Evolutionary conservation across 1,140 invertebrate species (phyloP), one percentile per base, ranked within the genome.

Genomic region (Nymphalis io): DNA sequence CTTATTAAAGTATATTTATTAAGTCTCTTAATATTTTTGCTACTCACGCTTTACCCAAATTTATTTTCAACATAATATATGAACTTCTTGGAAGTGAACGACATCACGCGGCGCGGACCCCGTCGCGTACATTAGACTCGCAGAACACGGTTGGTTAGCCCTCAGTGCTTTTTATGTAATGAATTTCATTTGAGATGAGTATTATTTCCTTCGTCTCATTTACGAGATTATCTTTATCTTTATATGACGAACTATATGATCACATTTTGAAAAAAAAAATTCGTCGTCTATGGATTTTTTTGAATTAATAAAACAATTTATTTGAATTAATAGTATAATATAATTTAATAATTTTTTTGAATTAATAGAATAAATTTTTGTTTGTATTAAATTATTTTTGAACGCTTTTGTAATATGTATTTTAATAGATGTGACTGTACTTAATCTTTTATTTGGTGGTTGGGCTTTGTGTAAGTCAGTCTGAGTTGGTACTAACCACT

Each of bases 121-220:
- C 65, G 65, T 40, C 44, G 65, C 16, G 65, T 68, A 57, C 65
- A 68, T 68, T 68, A 68, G 57, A 68, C 44, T 61, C 40, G 15
- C 21, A 60, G 16, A n/a, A 48, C 40, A 68, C 44, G 65, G 65
- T 46, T 68, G 58, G 65, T 68, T 68, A 60, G 18, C 11, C 18
- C 21, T 20, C 44, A 48, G 40, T 59, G 64, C 64, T 59, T 67
- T 33, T 40, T 40, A 46, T 53, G 21, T 53, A 53, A 53, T 53
- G 21, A 53, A 53, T 21, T 21, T 10, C 48, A 20, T 53, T 44
- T 20, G 18, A 21, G 48, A 53, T 53, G 15, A 53, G 20, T 21
- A 53, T 21, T 53, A 53, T 53, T 53, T 20, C 48, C 0, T 21
- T 53, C 11, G 18, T 53, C 48, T 53, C 2, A 53, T 53, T 53